phyloP scores from a whole-genome alignment of 1,140 invertebrate genomes.

The Drosophila arawakana region DNA sequence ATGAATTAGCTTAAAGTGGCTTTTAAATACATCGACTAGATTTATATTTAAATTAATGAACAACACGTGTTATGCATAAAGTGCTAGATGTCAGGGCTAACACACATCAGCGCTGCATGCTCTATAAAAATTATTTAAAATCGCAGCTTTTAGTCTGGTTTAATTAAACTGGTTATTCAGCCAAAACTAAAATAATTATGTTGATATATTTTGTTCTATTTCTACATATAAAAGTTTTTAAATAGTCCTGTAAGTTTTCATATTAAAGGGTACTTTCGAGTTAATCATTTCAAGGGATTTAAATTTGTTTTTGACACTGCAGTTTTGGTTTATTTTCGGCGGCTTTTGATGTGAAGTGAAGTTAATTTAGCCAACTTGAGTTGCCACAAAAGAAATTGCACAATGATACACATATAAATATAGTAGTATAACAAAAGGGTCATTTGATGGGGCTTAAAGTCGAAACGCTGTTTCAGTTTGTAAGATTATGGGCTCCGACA shows the following conservation, averaged over 20 bases:
- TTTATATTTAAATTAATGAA: neutral
- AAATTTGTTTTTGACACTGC: constrained; percentile 28
- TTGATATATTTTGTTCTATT: neutral
- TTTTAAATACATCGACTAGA: neutral
- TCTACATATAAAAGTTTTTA: neutral
- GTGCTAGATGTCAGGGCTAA: neutral
- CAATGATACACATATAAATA: constrained; percentile 46
- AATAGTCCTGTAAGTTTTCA: neutral
- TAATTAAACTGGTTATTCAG: neutral
- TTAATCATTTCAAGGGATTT: constrained; percentile 2
- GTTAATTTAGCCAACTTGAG: constrained; percentile 70
- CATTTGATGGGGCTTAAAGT: constrained; percentile 36
- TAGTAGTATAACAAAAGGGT: constrained; percentile 27
- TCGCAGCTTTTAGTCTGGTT: neutral
- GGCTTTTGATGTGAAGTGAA: constrained; percentile 77
- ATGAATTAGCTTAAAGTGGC: neutral
- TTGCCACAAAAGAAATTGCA: constrained; percentile 63
- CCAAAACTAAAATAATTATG: neutral
- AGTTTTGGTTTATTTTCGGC: constrained; percentile 55
- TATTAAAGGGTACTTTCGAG: neutral
- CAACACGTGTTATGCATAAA: neutral
- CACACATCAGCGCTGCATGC: neutral
- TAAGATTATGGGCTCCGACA: constrained; percentile 19
- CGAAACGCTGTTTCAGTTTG: constrained; percentile 23
- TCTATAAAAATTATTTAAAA: neutral